These are phyloP conservation scores for Drosophila pegasa DNA, from an alignment of 2,888 invertebrate species.

Conservation along the genomic window DNA sequence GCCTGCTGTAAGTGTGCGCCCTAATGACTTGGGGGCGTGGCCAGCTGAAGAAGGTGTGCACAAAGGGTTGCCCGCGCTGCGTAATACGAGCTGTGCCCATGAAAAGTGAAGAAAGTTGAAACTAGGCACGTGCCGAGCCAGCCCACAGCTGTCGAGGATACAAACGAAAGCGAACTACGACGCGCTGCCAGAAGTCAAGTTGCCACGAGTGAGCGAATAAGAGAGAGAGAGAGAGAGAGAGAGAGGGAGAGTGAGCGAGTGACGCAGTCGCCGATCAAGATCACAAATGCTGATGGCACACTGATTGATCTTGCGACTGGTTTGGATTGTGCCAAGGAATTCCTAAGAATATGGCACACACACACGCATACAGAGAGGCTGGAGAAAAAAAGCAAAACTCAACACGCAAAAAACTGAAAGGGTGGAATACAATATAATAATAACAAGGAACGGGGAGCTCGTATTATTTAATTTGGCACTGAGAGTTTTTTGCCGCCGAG, in stretches of 20 bases:
- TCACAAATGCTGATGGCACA: conserved; percentile 50
- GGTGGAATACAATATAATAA: conserved; percentile 79
- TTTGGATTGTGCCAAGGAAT: conserved; percentile 64
- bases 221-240: background rate
- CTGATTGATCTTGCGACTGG: conserved; percentile 78
- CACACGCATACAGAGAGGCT: conserved; percentile 26
- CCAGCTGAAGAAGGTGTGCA: conserved; percentile 30
- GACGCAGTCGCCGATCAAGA: conserved; percentile 36
- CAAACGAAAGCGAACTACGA: conserved; percentile 60
- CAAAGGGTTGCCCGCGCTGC: conserved; percentile 45
- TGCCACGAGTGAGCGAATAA: conserved; percentile 8
- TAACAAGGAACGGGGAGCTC: conserved; percentile 65
- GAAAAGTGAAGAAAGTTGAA: conserved; percentile 66
- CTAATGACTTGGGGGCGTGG: conserved; percentile 68
- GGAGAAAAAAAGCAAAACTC: background rate
- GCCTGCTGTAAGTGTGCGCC: conserved; percentile 70
- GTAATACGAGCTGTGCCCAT: conserved; percentile 56
- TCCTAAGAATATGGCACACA: conserved; percentile 67
- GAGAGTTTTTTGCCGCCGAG: conserved; percentile 26
- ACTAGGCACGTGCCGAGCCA: conserved; percentile 66
- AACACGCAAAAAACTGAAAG: conserved; percentile 68
- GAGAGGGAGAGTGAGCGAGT: conserved; percentile 12
- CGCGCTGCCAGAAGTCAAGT: conserved; percentile 37
- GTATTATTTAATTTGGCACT: conserved; percentile 78
- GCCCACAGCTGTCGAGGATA: conserved; percentile 55